A percentile compares a stretch with the other conserved stretches of the same genome.
Evolutionary conservation across 1,140 invertebrate species (phyloP).

Genomic region (Scaptomyza hsui): DNA sequence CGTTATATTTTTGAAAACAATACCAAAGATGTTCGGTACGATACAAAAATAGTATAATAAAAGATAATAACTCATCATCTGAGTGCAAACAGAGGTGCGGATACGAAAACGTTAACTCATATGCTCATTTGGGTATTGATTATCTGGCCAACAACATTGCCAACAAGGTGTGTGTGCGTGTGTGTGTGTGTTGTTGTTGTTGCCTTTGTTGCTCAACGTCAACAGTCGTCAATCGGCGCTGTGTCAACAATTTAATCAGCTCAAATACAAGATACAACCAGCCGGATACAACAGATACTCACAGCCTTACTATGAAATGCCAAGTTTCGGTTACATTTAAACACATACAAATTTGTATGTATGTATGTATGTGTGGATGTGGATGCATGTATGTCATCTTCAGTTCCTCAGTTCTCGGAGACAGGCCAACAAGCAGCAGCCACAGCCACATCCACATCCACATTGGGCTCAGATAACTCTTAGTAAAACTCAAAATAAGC

Average conservation of each 20-base stretch:
- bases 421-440: slow-evolving; percentile 27
- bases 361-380: too few species aligned
- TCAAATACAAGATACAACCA: slow-evolving; percentile 72
- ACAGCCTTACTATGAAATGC: slow-evolving; percentile 13
- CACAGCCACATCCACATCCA: slow-evolving; percentile 24
- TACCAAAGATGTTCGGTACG: too few species aligned
- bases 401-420: neutral
- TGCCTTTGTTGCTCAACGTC: slow-evolving; percentile 21
- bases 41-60: neutral
- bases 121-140: slow-evolving; percentile 51
- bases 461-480: slow-evolving; percentile 17
- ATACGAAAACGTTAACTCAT: slow-evolving; percentile 5
- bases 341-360: too few species aligned
- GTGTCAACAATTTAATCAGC: slow-evolving; percentile 78
- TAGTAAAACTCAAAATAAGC: neutral
- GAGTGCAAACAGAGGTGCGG: slow-evolving; percentile 38
- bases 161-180: slow-evolving; percentile 56
- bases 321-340: slow-evolving; percentile 63
- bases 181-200: slow-evolving; percentile 25
- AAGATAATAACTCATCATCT: slow-evolving; percentile 48
- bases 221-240: slow-evolving; percentile 40
- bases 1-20: too few species aligned
- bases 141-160: slow-evolving; percentile 46
- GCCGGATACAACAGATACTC: slow-evolving; percentile 36
- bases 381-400: slow-evolving; percentile 51